Percentiles rank a stretch among this genome's conserved stretches.
Evolutionary conservation across 2,888 invertebrate species (phyloP).

Genomic region (Acanthosepion pharaonis): DNA sequence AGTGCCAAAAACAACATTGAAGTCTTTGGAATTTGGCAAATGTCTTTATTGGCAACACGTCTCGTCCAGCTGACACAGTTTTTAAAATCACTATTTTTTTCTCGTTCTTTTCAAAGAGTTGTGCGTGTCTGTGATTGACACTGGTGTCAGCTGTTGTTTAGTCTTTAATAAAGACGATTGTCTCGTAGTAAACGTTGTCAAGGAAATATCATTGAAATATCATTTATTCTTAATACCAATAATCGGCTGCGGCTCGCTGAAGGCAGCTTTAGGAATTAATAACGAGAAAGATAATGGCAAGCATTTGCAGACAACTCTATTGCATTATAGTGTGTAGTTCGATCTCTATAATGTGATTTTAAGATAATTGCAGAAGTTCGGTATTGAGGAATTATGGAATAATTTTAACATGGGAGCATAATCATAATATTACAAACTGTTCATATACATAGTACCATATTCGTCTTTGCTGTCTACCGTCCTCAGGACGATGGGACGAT

Average conservation of each 20-base stretch:
- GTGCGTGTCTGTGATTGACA: background rate
- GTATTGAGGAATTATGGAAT: too few species aligned
- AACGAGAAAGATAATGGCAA: too few species aligned
- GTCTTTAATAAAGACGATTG: background rate
- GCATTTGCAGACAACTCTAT: too few species aligned
- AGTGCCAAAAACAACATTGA: conserved; percentile 33
- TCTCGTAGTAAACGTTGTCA: background rate
- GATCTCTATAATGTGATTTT: too few species aligned
- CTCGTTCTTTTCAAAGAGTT: background rate
- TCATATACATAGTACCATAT: too few species aligned
- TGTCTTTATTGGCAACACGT: background rate
- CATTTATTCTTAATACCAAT: background rate
- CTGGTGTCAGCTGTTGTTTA: conserved; percentile 9
- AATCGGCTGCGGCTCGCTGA: background rate
- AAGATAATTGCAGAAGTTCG: too few species aligned
- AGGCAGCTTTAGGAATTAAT: background rate
- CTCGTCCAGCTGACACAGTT: background rate
- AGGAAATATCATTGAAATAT: background rate
- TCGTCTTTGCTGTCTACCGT: too few species aligned
- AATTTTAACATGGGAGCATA: too few species aligned
- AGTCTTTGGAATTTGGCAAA: background rate
- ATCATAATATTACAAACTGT: too few species aligned
- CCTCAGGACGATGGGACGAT: too few species aligned
- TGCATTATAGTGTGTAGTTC: too few species aligned
- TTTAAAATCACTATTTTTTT: background rate